Base-by-base conservation (phyloP, 2,113 vertebrate species). In the Dendrocopos noguchii region DNA sequence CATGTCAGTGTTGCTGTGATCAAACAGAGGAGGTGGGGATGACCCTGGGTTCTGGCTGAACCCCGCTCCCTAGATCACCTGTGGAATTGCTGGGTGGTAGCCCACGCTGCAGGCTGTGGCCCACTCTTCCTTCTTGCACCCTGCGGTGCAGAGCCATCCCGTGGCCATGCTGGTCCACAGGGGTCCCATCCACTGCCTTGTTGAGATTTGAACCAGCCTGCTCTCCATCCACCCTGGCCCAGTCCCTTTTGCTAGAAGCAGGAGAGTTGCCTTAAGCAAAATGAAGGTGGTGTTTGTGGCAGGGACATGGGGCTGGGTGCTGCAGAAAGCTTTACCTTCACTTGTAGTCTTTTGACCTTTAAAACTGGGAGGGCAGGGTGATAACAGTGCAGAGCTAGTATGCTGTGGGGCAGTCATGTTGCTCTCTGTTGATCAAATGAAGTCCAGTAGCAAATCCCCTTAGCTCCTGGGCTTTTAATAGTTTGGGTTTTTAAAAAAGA, bases 161-260 rank as follows among this genome's bases (percentile, higher is more conserved):
- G 0, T 7, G 6, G 66, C 67, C 3, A 1, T 1, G 10, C n/a
- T 1, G 1, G 20, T 66, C 60, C 28, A 29, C 13, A 19, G 57
- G 7, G 9, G 34, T 25, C 34, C 55, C n/a, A 1, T 5, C 4
- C 1, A 24, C 39, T 63, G 47, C 50, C 7, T 5, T 9, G 73
- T 25, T 46, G 66, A 46, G 80, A 25, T 14, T 24, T 52, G 28
- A 16, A 36, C 7, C 56, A 8, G 7, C 0, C 2, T 27, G 31
- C 25, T 44, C 25, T 18, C 42, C 1, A 1, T 7, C 52, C 44
- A 42, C 33, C 57, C 16, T 28, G 24, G 29, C 47, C 33, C 79
- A 25, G 47, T 24, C n/a, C 15, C 3, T 6, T 55, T 12, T 25
- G 15, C n/a, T 70, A 9, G 60, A 16, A 65, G 52, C 0, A 0